Percentiles rank a stretch among this genome's conserved stretches.
Conservation (phyloP, 2,113 vertebrate species). For the Lampris megalopsis region DNA sequence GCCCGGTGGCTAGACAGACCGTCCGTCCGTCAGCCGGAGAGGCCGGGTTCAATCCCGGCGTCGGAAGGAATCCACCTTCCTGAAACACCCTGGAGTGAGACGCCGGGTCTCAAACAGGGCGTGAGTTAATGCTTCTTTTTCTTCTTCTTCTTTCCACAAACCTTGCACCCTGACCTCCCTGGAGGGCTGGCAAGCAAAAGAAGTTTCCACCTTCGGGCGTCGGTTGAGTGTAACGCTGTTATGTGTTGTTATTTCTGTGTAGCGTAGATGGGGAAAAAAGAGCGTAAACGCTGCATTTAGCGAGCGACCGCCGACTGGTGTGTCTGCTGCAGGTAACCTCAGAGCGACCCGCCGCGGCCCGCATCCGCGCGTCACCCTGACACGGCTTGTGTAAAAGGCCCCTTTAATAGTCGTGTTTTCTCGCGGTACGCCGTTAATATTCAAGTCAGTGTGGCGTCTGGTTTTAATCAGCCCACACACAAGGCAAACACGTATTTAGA, state of each 20-base stretch:
- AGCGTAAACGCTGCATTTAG: too few relatives aligned
- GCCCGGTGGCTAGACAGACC: constrained; percentile 16
- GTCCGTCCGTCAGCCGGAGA: neutral
- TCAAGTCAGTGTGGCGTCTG: constrained; percentile 36
- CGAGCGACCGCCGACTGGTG: too few relatives aligned
- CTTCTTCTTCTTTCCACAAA: neutral
- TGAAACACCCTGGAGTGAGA: constrained; percentile 1
- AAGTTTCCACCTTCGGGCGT: too few relatives aligned
- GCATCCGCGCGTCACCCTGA: neutral
- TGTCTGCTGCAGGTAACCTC: too few relatives aligned
- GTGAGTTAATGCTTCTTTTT: neutral
- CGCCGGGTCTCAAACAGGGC: neutral
- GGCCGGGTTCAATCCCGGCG: neutral
- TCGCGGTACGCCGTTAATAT: constrained; percentile 21
- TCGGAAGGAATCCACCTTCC: neutral
- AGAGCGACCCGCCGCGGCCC: too few relatives aligned
- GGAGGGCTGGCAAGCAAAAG: too few relatives aligned
- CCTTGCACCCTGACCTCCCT: too few relatives aligned
- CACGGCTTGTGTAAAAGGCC: constrained; percentile 31
- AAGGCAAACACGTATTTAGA: constrained; percentile 49
- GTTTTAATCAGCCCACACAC: constrained; percentile 46
- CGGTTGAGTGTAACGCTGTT: too few relatives aligned
- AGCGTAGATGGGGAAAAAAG: too few relatives aligned
- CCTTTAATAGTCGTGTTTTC: constrained; percentile 32
- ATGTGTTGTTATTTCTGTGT: too few relatives aligned